Evolutionary conservation across 2,113 vertebrate genomes (phyloP).

Genomic region (Sinosuthora webbiana): DNA sequence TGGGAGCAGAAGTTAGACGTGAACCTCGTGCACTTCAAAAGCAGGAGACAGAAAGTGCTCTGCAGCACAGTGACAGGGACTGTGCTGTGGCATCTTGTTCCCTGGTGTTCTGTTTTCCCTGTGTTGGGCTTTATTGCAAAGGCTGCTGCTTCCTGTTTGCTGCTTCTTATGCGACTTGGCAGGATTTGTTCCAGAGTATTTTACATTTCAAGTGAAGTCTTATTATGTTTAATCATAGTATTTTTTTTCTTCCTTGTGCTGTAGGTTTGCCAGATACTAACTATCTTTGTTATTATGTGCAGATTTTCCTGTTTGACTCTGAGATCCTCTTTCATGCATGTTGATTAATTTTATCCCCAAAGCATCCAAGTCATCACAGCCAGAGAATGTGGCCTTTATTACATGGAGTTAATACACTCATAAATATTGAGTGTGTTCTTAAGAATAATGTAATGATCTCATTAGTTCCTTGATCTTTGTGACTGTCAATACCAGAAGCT

Average conservation of each 20-base stretch:
- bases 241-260: conserved; percentile 41
- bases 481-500: not conserved
- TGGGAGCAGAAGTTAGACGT: not conserved
- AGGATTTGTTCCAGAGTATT: not conserved
- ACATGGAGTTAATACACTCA: conserved; percentile 1
- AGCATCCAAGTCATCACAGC: not conserved
- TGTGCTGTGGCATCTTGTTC: not conserved
- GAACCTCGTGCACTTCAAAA: not conserved
- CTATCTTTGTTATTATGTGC: conserved; percentile 36
- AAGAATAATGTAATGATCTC: conserved; percentile 5
- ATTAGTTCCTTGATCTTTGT: not conserved
- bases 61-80: not conserved
- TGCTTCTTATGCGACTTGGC: not conserved
- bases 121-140: not conserved
- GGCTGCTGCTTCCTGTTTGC: not conserved
- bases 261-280: conserved; percentile 30
- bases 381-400: conserved; percentile 28
- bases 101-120: not conserved
- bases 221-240: conserved; percentile 38
- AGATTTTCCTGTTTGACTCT: conserved; percentile 48
- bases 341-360: conserved; percentile 53
- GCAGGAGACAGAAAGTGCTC: not conserved
- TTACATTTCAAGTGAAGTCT: conserved; percentile 51
- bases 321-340: conserved; percentile 35
- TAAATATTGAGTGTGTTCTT: conserved; percentile 44